These are phyloP conservation scores for Ammodytes marinus DNA, from an alignment of 2,113 vertebrate genomes.

Conservation along the genomic window DNA sequence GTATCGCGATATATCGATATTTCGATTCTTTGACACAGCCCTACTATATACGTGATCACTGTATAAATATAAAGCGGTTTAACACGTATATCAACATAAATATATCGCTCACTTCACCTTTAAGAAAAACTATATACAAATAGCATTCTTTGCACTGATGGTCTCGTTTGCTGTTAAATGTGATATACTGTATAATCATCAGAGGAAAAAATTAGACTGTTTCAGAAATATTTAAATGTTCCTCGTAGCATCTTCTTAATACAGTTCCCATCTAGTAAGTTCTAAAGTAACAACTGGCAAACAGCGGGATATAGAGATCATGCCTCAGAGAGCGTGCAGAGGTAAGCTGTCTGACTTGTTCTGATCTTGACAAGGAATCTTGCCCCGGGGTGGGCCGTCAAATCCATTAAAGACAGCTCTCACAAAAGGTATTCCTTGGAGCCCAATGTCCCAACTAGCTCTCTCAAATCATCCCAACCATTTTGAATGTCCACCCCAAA, in stretches of 20 bases:
- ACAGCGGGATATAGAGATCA: constrained; percentile 55
- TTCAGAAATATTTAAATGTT: too few relatives aligned
- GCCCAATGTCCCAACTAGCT: constrained; percentile 27
- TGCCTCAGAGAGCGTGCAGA: constrained; percentile 43
- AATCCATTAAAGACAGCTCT: constrained; percentile 48
- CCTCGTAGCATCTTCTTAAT: constrained; percentile 4
- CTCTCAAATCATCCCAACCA: constrained; percentile 34
- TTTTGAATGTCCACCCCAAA: constrained; percentile 4
- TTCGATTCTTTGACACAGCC: too few relatives aligned
- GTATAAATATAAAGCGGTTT: too few relatives aligned
- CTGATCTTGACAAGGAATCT: constrained; percentile 60
- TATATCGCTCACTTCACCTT: too few relatives aligned
- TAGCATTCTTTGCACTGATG: too few relatives aligned
- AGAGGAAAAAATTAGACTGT: too few relatives aligned
- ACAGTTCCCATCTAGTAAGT: constrained; percentile 49
- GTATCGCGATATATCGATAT: too few relatives aligned
- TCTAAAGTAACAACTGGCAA: constrained; percentile 60
- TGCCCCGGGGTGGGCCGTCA: constrained; percentile 41
- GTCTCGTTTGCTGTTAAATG: too few relatives aligned
- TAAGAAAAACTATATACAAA: too few relatives aligned
- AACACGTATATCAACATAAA: too few relatives aligned
- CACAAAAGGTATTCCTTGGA: constrained; percentile 56
- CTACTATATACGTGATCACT: too few relatives aligned
- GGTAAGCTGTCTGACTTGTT: constrained; percentile 54
- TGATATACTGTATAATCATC: too few relatives aligned